Percentiles rank a stretch among this genome's conserved stretches.
phyloP scores from a whole-genome alignment of 2,113 vertebrate species.

The Atlantisia rogersi region DNA sequence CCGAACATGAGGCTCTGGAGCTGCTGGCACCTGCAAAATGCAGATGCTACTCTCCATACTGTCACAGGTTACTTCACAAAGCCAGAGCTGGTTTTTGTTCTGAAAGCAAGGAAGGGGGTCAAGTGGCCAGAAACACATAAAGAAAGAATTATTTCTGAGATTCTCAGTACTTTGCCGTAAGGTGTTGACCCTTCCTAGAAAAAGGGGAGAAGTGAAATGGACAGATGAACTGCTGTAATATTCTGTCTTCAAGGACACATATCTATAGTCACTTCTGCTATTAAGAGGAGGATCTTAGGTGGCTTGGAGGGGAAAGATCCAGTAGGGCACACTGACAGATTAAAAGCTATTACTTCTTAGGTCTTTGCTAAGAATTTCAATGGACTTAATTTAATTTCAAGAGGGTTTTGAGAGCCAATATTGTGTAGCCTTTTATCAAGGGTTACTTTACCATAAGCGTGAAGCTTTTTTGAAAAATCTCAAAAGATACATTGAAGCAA shows the following conservation, averaged over 20 bases:
- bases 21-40: neutral
- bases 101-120: neutral
- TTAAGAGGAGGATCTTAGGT: neutral
- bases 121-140: neutral
- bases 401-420: conserved; percentile 29
- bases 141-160: neutral
- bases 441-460: conserved; percentile 13
- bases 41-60: accelerated
- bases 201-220: neutral
- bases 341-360: conserved; percentile 20
- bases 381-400: conserved; percentile 63
- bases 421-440: conserved; percentile 22
- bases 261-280: neutral
- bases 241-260: neutral
- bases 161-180: neutral
- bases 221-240: neutral
- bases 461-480: neutral
- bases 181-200: neutral
- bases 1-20: neutral
- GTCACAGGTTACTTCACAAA: neutral
- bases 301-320: neutral
- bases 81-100: neutral
- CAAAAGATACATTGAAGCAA: neutral
- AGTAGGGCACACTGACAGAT: neutral
- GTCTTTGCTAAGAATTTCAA: conserved; percentile 23